phyloP scores from a whole-genome alignment of 30 jellyfish, hydroid and myxozoan species.

The Aurelia sp. region DNA sequence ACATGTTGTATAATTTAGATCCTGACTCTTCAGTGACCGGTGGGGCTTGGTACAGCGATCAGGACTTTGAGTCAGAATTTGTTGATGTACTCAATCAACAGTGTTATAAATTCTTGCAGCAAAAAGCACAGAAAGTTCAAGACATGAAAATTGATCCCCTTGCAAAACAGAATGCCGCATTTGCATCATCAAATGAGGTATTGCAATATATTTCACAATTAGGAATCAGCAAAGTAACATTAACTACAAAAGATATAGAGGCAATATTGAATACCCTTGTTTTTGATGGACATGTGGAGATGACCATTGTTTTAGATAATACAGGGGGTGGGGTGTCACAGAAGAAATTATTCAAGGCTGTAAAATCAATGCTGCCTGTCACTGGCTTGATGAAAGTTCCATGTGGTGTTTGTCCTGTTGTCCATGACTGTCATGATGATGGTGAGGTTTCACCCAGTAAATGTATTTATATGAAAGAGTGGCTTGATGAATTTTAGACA shows the following conservation, averaged over 20 bases:
- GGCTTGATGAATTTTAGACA: slow-evolving; percentile 59
- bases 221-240: slow-evolving; percentile 97
- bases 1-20: slow-evolving; percentile 89
- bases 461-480: slow-evolving; percentile 85
- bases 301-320: slow-evolving; percentile 56
- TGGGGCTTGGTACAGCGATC: slow-evolving; percentile 99
- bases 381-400: slow-evolving; percentile 96
- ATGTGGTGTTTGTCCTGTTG: slow-evolving; percentile 98
- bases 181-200: slow-evolving; percentile 92
- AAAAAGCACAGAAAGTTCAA: slow-evolving; percentile 80
- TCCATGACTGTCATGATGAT: slow-evolving; percentile 86
- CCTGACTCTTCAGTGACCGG: slow-evolving; percentile 98
- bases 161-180: slow-evolving; percentile 84
- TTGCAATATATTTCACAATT: slow-evolving; percentile 90
- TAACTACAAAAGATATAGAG: slow-evolving; percentile 86
- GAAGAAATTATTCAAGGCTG: slow-evolving; percentile 80
- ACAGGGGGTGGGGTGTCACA: slow-evolving; percentile 68
- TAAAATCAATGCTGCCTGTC: slow-evolving; percentile 78
- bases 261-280: slow-evolving; percentile 89
- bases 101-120: slow-evolving; percentile 82
- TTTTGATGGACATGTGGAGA: slow-evolving; percentile 95
- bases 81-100: slow-evolving; percentile 98
- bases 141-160: slow-evolving; percentile 82
- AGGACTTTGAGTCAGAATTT: slow-evolving; percentile 97
- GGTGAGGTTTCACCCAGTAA: slow-evolving; percentile 86